Percentiles rank a stretch among this genome's conserved stretches.
Conservation (phyloP, 2,113 vertebrate genomes). For the Crotalus horridus region DNA sequence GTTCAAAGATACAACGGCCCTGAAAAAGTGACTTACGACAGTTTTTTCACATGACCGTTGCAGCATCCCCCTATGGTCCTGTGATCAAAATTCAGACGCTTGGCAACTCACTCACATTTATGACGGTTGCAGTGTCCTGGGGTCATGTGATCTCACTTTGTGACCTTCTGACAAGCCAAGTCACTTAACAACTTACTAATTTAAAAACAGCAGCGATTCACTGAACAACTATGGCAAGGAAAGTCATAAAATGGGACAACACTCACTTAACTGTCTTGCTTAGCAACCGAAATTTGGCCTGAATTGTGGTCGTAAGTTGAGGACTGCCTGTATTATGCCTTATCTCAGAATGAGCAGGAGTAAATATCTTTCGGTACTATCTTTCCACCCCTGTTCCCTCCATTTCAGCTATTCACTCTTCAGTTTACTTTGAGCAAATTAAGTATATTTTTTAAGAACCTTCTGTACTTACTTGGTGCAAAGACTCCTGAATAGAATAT, state of each 20-base stretch:
- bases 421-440: neutral
- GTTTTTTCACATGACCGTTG: neutral
- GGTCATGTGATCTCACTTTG: neutral
- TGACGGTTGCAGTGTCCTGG: neutral
- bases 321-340: neutral
- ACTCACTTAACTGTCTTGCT: neutral
- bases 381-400: neutral
- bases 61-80: neutral
- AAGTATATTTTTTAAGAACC: neutral
- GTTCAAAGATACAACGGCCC: neutral
- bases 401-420: conserved; percentile 1
- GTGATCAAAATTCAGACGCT: neutral
- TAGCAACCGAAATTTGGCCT: neutral
- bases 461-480: conserved; percentile 71
- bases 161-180: neutral
- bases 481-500: conserved; percentile 64
- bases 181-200: neutral
- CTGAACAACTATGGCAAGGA: neutral
- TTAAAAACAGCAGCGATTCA: neutral
- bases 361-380: neutral
- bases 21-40: neutral
- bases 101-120: neutral
- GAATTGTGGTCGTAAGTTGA: neutral
- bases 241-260: neutral
- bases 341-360: too few species aligned